phyloP scores from a whole-genome alignment of 2,888 invertebrate species.

The Sinelater perroti region DNA sequence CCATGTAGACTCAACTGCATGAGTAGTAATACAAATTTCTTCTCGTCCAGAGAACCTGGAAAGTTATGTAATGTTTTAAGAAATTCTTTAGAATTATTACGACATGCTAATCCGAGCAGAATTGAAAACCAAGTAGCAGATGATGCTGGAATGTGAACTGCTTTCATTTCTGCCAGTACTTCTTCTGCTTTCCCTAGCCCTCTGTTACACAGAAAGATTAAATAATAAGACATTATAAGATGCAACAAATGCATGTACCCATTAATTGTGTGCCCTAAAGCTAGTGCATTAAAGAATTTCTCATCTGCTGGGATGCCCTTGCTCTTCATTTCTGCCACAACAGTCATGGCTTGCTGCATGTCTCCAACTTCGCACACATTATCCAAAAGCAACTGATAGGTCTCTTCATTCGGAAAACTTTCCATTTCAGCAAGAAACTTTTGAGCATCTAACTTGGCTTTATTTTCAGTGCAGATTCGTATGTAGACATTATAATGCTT shows the following conservation, averaged over 20 bases:
- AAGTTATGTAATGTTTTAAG: conserved; percentile 55
- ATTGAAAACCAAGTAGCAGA: conserved; percentile 64
- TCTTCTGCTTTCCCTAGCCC: conserved; percentile 61
- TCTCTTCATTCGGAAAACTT: conserved; percentile 62
- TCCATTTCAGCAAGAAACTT: conserved; percentile 63
- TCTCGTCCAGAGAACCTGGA: conserved; percentile 39
- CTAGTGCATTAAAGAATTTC: conserved; percentile 67
- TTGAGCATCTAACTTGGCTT: conserved; percentile 58
- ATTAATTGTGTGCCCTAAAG: conserved; percentile 67
- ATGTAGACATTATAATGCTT: conserved; percentile 68
- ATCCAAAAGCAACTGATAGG: conserved; percentile 67
- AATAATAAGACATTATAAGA: conserved; percentile 10
- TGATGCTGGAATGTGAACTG: conserved; percentile 62
- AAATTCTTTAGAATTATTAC: conserved; percentile 56
- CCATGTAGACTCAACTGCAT: conserved; percentile 56
- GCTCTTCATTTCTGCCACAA: conserved; percentile 70
- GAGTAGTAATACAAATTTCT: conserved; percentile 59
- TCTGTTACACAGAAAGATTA: conserved; percentile 34
- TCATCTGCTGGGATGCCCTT: conserved; percentile 65
- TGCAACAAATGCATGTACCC: conserved; percentile 56
- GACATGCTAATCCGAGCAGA: conserved; percentile 63
- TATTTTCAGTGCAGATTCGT: conserved; percentile 68
- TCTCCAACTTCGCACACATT: conserved; percentile 68
- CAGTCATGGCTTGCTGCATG: conserved; percentile 64
- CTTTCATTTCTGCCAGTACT: conserved; percentile 67